Percentiles rank a stretch among this genome's conserved stretches.
These are phyloP conservation scores for Mya arenaria DNA, from an alignment of 1,140 invertebrate species.

Conservation along the genomic window DNA sequence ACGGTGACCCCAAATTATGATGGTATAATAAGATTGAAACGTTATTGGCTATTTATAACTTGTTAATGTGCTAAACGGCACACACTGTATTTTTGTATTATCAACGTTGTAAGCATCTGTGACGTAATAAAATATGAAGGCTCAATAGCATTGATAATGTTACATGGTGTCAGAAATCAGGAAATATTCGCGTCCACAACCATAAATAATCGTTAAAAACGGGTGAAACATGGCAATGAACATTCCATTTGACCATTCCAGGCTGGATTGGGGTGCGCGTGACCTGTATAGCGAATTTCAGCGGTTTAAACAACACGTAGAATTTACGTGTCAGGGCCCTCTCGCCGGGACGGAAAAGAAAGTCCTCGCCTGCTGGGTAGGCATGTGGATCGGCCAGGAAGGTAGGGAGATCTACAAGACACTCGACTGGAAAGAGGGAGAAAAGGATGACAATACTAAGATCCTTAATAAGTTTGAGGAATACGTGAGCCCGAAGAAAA, in stretches of 20 bases:
- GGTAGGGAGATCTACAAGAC: conserved; percentile 22
- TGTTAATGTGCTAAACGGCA: no score
- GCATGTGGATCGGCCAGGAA: conserved; percentile 31
- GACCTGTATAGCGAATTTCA: conserved; percentile 18
- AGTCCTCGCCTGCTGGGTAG: conserved; percentile 15
- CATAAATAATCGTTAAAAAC: no score
- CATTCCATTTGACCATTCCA: conserved; percentile 30
- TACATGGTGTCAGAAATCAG: no score
- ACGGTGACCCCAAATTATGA: no score
- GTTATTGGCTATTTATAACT: no score
- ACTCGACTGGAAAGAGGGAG: background rate
- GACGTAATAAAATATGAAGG: no score
- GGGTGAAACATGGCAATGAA: conserved; percentile 2
- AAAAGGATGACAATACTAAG: background rate
- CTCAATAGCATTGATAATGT: no score
- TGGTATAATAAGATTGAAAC: no score
- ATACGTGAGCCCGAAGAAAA: conserved; percentile 18
- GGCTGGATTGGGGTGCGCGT: background rate
- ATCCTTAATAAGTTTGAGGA: conserved; percentile 19
- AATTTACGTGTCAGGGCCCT: conserved; percentile 7
- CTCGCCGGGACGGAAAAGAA: background rate
- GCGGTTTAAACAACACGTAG: conserved; percentile 27
- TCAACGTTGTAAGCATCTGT: no score
- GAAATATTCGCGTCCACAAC: no score
- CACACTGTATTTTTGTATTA: no score